These are phyloP conservation scores for Chromoteleia sp. DNA, from an alignment of 2,888 invertebrate genomes.

Conservation along the genomic window DNA sequence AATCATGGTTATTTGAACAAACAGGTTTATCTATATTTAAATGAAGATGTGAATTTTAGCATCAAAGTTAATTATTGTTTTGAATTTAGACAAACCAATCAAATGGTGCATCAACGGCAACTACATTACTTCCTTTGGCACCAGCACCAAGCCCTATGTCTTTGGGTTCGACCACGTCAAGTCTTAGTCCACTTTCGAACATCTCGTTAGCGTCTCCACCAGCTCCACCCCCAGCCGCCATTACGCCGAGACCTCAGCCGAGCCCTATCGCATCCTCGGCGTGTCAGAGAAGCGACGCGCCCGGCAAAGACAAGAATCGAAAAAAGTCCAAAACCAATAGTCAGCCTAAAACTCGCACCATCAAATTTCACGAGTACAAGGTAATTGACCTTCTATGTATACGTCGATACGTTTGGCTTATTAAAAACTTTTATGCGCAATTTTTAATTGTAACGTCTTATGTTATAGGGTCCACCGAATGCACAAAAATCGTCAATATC, in stretches of 20 bases:
- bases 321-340: slow-evolving; percentile 94
- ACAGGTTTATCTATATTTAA: too few species aligned
- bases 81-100: slow-evolving; percentile 79
- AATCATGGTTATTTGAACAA: too few species aligned
- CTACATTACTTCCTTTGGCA: slow-evolving; percentile 86
- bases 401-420: too few species aligned
- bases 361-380: slow-evolving; percentile 99
- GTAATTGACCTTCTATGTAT: slow-evolving; percentile 79
- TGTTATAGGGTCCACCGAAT: slow-evolving; percentile 92
- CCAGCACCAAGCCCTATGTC: slow-evolving; percentile 85
- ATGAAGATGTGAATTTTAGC: too few species aligned
- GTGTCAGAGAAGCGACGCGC: slow-evolving; percentile 87
- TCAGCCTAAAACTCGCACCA: slow-evolving; percentile 92
- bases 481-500: slow-evolving; percentile 90
- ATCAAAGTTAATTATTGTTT: too few species aligned
- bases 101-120: slow-evolving; percentile 79
- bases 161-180: slow-evolving; percentile 88
- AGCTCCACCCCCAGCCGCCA: slow-evolving; percentile 86
- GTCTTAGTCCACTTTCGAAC: slow-evolving; percentile 88
- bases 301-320: slow-evolving; percentile 89
- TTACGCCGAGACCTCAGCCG: slow-evolving; percentile 85
- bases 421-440: too few species aligned
- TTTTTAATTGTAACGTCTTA: neutral
- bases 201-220: slow-evolving; percentile 88
- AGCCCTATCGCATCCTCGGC: slow-evolving; percentile 83